phyloP scores from a whole-genome alignment of 2,797 vertebrate species.

The Brachyrhaphis roseni region DNA sequence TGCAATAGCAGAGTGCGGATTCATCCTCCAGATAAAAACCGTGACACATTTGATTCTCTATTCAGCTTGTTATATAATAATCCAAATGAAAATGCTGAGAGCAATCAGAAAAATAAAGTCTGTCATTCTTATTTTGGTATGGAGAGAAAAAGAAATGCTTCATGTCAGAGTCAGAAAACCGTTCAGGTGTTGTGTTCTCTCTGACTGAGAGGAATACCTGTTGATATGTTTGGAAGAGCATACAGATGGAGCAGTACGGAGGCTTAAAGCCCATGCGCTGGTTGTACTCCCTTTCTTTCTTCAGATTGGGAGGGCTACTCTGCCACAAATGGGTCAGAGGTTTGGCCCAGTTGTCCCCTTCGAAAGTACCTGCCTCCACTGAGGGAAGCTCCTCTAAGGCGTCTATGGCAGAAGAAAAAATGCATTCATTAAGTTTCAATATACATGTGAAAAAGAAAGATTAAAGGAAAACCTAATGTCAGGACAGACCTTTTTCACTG shows the following conservation, averaged over 20 bases:
- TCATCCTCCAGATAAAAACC: no score
- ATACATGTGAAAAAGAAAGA: neutral
- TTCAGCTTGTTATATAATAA: no score
- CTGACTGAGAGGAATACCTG: slow-evolving; percentile 78
- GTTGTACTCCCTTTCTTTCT: slow-evolving; percentile 93
- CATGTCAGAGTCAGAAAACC: neutral
- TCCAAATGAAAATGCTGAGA: neutral
- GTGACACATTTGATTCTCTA: no score
- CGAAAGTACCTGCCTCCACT: slow-evolving; percentile 85
- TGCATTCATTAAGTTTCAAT: slow-evolving; percentile 1
- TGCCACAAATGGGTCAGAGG: slow-evolving; percentile 94
- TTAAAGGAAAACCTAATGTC: neutral
- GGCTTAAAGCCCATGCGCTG: slow-evolving; percentile 86
- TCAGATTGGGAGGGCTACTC: slow-evolving; percentile 89
- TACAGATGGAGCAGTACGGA: slow-evolving; percentile 92
- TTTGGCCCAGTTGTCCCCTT: slow-evolving; percentile 93
- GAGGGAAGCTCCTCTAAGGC: slow-evolving; percentile 82
- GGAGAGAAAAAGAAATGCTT: neutral
- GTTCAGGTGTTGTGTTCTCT: neutral
- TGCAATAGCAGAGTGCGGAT: no score
- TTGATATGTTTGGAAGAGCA: slow-evolving; percentile 89
- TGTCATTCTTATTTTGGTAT: neutral
- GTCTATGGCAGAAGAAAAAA: slow-evolving; percentile 75
- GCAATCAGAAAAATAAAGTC: neutral
- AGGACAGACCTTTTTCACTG: slow-evolving; percentile 89